Percentiles rank a stretch among this genome's conserved stretches.
phyloP scores from a whole-genome alignment of 2,113 vertebrate genomes.

The Corythornis vintsioides region DNA sequence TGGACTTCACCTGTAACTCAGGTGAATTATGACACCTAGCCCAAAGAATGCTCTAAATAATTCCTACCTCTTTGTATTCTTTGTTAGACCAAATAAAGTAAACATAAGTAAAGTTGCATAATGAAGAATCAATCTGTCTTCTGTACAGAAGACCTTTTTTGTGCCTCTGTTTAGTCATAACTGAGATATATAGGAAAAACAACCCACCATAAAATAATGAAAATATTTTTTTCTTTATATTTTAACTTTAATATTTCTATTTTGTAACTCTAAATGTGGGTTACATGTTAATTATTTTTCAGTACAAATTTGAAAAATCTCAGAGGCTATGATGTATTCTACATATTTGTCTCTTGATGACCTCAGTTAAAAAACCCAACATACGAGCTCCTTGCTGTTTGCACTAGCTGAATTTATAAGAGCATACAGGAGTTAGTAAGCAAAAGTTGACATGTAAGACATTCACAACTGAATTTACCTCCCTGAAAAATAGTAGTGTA shows the following conservation, averaged over 20 bases:
- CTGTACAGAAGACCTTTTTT: not conserved
- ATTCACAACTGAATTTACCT: not conserved
- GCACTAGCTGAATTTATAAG: not conserved
- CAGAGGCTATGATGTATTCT: not conserved
- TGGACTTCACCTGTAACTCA: not conserved
- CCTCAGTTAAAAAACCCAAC: not conserved
- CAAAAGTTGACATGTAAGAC: not conserved
- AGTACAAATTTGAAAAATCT: not conserved
- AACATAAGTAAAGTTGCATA: not conserved
- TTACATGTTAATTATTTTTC: not conserved
- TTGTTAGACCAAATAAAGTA: not conserved
- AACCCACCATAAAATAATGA: no score
- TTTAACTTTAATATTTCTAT: not conserved
- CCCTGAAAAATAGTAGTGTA: not conserved
- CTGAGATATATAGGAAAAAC: not conserved
- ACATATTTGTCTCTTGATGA: not conserved
- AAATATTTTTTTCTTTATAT: not conserved
- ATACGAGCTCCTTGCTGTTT: not conserved
- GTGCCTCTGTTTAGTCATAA: not conserved
- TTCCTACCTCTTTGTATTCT: not conserved
- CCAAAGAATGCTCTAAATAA: not conserved
- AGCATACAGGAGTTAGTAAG: not conserved
- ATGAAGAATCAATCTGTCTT: not conserved
- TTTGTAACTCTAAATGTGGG: not conserved
- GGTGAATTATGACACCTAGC: not conserved